phyloP scores from a whole-genome alignment of 2,888 invertebrate species.

The Apodemia hepburni region DNA sequence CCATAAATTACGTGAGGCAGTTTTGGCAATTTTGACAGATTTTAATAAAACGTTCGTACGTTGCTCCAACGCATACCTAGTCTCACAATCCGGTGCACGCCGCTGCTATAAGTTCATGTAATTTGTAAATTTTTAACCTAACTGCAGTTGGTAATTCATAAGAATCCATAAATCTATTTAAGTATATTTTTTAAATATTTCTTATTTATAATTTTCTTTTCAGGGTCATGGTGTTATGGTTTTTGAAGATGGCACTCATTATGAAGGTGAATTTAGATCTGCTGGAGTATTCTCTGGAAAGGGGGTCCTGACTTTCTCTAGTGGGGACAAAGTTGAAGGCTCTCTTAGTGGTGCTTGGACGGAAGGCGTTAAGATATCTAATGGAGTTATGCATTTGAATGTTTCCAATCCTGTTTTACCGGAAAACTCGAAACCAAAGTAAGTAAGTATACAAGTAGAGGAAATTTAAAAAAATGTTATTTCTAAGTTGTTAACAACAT shows the following conservation, averaged over 20 bases:
- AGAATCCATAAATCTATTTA: not conserved
- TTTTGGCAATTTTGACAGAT: too few species aligned
- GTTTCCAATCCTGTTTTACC: conserved; percentile 79
- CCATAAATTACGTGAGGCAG: too few species aligned
- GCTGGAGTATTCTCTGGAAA: conserved; percentile 90
- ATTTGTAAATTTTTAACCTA: not conserved
- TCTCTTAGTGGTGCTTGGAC: conserved; percentile 87
- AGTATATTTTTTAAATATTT: not conserved
- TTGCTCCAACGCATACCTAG: too few species aligned
- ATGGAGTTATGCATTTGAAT: conserved; percentile 85
- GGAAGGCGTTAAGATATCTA: conserved; percentile 87
- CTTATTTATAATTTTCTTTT: conserved; percentile 12
- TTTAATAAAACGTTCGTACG: too few species aligned
- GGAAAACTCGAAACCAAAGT: conserved; percentile 80
- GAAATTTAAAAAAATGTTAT: not conserved
- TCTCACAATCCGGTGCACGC: too few species aligned
- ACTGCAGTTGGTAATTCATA: not conserved
- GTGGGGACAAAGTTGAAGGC: conserved; percentile 88
- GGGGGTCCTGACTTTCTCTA: conserved; percentile 89
- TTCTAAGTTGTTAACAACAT: not conserved
- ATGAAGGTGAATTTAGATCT: conserved; percentile 92
- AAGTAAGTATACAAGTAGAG: not conserved
- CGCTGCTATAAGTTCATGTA: not conserved
- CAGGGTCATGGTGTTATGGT: conserved; percentile 94
- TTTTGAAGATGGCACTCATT: conserved; percentile 92